These are phyloP conservation scores for Dynastes hyllus DNA, from an alignment of 2,888 invertebrate species.

Conservation along the genomic window DNA sequence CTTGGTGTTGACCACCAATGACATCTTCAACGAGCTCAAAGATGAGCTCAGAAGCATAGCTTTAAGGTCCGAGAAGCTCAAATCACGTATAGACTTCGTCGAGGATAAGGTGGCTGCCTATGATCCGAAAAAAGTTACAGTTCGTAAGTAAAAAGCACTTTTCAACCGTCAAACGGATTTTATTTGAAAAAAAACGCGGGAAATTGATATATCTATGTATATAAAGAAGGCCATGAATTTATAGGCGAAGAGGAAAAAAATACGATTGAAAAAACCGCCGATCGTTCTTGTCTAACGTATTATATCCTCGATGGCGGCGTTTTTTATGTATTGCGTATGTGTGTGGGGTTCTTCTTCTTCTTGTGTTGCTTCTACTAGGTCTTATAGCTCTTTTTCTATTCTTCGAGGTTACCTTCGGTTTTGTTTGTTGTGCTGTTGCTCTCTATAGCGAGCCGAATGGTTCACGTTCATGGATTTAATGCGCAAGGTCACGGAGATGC, in stretches of 20 bases:
- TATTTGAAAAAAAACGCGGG: neutral
- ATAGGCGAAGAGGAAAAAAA: constrained; percentile 2
- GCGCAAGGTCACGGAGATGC: constrained; percentile 44
- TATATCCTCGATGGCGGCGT: neutral
- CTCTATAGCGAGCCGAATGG: neutral
- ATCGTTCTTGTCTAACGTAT: neutral
- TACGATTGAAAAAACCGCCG: neutral
- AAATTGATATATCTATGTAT: neutral
- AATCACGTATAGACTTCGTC: constrained; percentile 80
- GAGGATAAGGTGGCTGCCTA: constrained; percentile 82
- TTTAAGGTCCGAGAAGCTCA: constrained; percentile 82
- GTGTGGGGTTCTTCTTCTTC: constrained; percentile 38
- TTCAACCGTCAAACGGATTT: neutral
- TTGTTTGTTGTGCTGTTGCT: constrained; percentile 11
- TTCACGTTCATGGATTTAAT: constrained; percentile 41
- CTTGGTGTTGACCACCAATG: constrained; percentile 86
- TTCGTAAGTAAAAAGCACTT: constrained; percentile 83
- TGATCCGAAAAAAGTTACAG: constrained; percentile 93
- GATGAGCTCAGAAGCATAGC: constrained; percentile 83
- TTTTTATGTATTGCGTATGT: constrained; percentile 41
- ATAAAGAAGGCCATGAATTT: neutral
- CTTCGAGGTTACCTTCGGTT: constrained; percentile 10
- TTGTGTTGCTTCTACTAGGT: neutral
- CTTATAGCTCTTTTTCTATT: neutral
- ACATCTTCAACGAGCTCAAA: constrained; percentile 89